Evolutionary conservation across 2,888 invertebrate genomes (phyloP).

Genomic region (Chloromyia formosa): DNA sequence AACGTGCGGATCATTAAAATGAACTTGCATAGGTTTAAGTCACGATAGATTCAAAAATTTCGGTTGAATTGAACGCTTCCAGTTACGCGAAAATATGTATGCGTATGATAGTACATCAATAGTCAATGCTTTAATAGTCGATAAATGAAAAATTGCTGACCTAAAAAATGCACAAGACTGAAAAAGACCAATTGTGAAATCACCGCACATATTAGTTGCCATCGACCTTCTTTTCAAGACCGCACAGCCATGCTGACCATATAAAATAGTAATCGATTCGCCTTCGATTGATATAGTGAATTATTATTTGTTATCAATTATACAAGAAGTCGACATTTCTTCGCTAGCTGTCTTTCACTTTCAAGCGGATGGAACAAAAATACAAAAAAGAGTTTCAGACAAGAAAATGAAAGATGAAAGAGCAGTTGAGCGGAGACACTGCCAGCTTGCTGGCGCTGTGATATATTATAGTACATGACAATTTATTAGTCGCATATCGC

Average conservation of each 20-base stretch:
- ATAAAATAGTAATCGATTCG: too few species aligned
- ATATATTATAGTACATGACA: conserved; percentile 1
- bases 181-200: conserved; percentile 35
- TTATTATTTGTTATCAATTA: conserved; percentile 25
- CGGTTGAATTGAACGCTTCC: too few species aligned
- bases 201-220: conserved; percentile 34
- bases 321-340: not conserved
- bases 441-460: not conserved
- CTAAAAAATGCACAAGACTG: conserved; percentile 22
- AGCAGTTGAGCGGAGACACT: too few species aligned
- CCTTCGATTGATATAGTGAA: too few species aligned
- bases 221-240: conserved; percentile 18
- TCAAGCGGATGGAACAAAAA: too few species aligned
- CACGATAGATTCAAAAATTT: too few species aligned
- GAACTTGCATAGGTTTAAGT: too few species aligned
- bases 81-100: too few species aligned
- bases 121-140: not conserved
- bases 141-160: conserved; percentile 6
- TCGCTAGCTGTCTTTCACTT: not conserved
- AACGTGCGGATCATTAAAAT: too few species aligned
- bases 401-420: not conserved
- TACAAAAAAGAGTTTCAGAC: too few species aligned
- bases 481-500: conserved; percentile 22
- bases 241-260: too few species aligned
- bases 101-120: too few species aligned